Evolutionary conservation across 2,888 invertebrate genomes (phyloP), one percentile per base, ranked within the genome.

Genomic region (Liopterus haemorrhoidalis): DNA sequence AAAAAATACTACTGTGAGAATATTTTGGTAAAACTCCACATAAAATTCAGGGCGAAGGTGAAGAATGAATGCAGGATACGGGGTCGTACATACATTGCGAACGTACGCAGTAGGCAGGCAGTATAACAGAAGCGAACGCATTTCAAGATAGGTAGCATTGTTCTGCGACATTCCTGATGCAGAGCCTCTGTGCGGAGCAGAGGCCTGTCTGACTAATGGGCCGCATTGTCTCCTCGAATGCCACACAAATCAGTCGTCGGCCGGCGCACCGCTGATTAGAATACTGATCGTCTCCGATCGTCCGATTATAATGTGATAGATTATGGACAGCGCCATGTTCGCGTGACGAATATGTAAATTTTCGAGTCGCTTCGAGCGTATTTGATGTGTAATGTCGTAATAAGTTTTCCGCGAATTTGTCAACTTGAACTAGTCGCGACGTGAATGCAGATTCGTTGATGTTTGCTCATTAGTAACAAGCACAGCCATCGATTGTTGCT

Each of bases 261-360:
- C 14, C 30, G 8, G 11, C 31, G 15, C 9, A 12, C 19, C 9
- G 12, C 9, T 31, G 43, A 44, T 44, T 44, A 37, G 37, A 44
- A 44, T 44, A 44, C 43, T 31, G 43, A 44, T 44, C 37, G 22
- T 16, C 35, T 33, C 19, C 20, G 8, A 2, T 33, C 16, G 6
- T 12, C 24, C 8, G 8, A 3, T n/a, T 25, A 12, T 12, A 11
- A n/a, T 25, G 25, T 25, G 25, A 25, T 25, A 25, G 25, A 25
- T 25, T 25, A 25, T 25, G n/a, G 25, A 25, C 25, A 25, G 5
- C 25, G 25, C 25, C n/a, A 25, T 12, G 25, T 14, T 2, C 9
- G 27, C 37, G 37, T 37, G 43, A 37, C 43, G 37, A 44, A 44
- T 44, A 44, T 44, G 43, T 44, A 44, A 44, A 44, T 44, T 44